These are phyloP conservation scores for Acrobasis suavella DNA, from an alignment of 2,888 invertebrate species.

Conservation along the genomic window DNA sequence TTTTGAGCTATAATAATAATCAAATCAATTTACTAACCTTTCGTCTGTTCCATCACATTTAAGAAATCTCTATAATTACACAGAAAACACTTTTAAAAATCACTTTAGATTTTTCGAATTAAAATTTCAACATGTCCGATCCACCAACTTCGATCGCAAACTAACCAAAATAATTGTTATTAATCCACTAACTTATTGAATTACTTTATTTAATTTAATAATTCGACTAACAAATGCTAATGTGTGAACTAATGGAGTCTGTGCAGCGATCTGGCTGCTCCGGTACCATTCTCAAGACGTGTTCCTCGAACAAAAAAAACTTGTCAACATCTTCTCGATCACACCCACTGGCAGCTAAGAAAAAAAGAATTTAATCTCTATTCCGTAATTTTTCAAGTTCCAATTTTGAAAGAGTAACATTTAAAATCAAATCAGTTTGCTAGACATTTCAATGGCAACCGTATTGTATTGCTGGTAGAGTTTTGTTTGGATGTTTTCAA, in stretches of 20 bases:
- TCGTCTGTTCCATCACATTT: conserved; percentile 63
- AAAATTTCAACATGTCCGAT: conserved; percentile 50
- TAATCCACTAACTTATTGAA: conserved; percentile 78
- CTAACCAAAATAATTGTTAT: conserved; percentile 65
- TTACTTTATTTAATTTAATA: conserved; percentile 80
- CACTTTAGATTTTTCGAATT: conserved; percentile 52
- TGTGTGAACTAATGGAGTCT: conserved; percentile 80
- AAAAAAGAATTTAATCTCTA: conserved; percentile 46
- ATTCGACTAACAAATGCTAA: conserved; percentile 79
- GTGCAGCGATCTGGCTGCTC: conserved; percentile 73
- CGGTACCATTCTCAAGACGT: conserved; percentile 54
- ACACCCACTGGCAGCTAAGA: conserved; percentile 49
- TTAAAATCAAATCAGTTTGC: conserved; percentile 24
- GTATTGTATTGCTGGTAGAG: conserved; percentile 40
- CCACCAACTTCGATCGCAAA: conserved; percentile 54
- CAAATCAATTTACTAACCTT: conserved; percentile 53
- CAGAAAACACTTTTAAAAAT: conserved; percentile 8
- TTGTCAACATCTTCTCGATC: conserved; percentile 49
- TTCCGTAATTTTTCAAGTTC: conserved; percentile 34
- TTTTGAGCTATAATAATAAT: too few relatives aligned
- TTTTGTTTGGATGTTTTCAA: conserved; percentile 36
- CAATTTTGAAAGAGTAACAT: conserved; percentile 36
- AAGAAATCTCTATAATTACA: conserved; percentile 21
- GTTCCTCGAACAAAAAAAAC: conserved; percentile 59
- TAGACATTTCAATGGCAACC: conserved; percentile 39